phyloP scores from a whole-genome alignment of 2,797 vertebrate species.

The Uromys caudimaculatus region DNA sequence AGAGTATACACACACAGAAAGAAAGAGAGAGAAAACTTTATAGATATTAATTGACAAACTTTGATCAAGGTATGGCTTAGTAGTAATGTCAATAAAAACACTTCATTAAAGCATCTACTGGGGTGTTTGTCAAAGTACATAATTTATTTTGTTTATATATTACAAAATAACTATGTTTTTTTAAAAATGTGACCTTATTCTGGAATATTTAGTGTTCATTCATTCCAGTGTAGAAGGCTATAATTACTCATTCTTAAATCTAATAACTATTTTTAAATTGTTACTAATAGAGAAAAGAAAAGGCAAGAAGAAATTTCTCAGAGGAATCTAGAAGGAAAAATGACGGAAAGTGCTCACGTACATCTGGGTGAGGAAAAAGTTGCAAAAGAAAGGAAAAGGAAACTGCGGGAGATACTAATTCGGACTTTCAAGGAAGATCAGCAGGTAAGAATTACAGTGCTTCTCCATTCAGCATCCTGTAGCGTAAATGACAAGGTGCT shows the following conservation, averaged over 20 bases:
- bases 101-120: slow-evolving; percentile 16
- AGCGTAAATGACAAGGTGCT: slow-evolving; percentile 12
- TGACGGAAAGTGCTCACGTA: slow-evolving; percentile 57
- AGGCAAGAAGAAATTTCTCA: slow-evolving; percentile 82
- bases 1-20: too few relatives aligned
- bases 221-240: slow-evolving; percentile 19
- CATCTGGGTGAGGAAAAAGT: slow-evolving; percentile 73
- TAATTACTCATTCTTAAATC: slow-evolving; percentile 37
- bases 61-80: background rate
- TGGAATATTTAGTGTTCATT: slow-evolving; percentile 32
- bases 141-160: slow-evolving; percentile 54
- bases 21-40: background rate
- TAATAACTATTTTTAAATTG: slow-evolving; percentile 64
- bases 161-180: slow-evolving; percentile 37
- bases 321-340: slow-evolving; percentile 61
- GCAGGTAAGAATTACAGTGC: slow-evolving; percentile 81
- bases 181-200: background rate
- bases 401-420: slow-evolving; percentile 80
- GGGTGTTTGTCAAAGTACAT: slow-evolving; percentile 29
- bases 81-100: slow-evolving; percentile 54
- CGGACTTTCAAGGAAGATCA: slow-evolving; percentile 83
- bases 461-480: slow-evolving; percentile 52
- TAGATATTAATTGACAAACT: slow-evolving; percentile 28
- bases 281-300: slow-evolving; percentile 88
- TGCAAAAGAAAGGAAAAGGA: slow-evolving; percentile 82